Conservation (phyloP, 2,888 invertebrate species). For the Macrophya annulata region DNA sequence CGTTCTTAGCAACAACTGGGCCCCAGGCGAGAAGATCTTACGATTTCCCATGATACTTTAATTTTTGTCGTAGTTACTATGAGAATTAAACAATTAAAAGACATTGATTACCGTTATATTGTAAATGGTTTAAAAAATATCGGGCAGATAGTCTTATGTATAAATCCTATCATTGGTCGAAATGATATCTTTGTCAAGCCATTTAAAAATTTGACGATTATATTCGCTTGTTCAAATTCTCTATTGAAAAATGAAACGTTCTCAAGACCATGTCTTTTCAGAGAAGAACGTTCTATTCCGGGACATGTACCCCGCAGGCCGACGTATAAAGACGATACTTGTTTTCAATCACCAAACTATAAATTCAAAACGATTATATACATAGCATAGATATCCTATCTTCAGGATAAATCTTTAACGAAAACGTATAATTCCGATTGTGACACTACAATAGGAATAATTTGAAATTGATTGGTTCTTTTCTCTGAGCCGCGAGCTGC, state of each 20-base stretch:
- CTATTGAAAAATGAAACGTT: background rate
- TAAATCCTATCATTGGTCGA: no score
- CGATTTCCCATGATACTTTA: background rate
- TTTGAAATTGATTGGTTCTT: background rate
- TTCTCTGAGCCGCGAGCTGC: background rate
- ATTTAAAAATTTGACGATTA: background rate
- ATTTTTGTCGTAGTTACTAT: background rate
- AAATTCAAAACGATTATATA: background rate
- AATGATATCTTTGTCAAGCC: background rate
- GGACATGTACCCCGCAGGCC: background rate
- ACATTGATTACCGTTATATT: background rate
- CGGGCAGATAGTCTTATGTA: no score
- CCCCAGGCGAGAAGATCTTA: background rate
- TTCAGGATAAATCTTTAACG: background rate
- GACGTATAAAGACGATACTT: background rate
- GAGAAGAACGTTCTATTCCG: background rate
- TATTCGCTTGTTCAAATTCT: background rate
- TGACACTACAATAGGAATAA: background rate
- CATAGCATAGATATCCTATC: conserved; percentile 1
- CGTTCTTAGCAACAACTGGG: background rate
- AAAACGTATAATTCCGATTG: background rate
- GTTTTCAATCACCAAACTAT: background rate
- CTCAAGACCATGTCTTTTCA: background rate
- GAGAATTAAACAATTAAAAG: background rate
- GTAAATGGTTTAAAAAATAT: background rate